These are phyloP conservation scores for Caenorhabditis plicata DNA, from an alignment of 2,888 invertebrate species.

Conservation along the genomic window DNA sequence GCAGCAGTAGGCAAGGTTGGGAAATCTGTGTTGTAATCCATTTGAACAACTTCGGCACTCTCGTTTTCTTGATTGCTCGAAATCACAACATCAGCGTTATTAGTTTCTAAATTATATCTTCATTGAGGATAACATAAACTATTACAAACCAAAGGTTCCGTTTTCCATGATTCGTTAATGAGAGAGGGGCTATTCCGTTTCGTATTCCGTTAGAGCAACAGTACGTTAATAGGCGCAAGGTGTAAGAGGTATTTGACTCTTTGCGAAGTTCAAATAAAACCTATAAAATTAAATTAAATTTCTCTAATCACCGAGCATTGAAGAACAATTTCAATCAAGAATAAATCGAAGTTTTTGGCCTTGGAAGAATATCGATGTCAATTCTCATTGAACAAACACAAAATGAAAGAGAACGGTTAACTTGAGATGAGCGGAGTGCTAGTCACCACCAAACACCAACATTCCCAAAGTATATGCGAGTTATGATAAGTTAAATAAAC, in stretches of 20 bases:
- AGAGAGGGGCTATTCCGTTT: conserved; percentile 44
- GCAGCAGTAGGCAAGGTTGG: conserved; percentile 55
- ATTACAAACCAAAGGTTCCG: conserved; percentile 33
- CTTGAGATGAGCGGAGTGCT: no score
- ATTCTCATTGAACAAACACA: no score
- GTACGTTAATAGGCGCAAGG: background rate
- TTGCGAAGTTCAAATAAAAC: background rate
- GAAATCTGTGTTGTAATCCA: conserved; percentile 60
- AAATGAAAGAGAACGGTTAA: no score
- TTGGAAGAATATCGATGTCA: no score
- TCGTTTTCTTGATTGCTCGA: background rate
- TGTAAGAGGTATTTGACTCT: background rate
- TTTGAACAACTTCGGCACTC: conserved; percentile 9
- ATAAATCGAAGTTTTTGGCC: no score
- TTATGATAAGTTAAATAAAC: no score
- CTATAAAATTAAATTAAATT: background rate
- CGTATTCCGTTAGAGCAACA: conserved; percentile 36
- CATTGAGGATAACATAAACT: background rate
- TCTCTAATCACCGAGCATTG: no score
- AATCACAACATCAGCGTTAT: conserved; percentile 7
- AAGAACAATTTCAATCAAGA: no score
- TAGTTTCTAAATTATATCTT: conserved; percentile 13
- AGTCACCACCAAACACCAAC: no score
- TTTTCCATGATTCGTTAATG: conserved; percentile 43
- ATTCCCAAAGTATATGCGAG: no score